phyloP scores from a whole-genome alignment of 1,140 invertebrate species.

The Brachionus plicatilis region DNA sequence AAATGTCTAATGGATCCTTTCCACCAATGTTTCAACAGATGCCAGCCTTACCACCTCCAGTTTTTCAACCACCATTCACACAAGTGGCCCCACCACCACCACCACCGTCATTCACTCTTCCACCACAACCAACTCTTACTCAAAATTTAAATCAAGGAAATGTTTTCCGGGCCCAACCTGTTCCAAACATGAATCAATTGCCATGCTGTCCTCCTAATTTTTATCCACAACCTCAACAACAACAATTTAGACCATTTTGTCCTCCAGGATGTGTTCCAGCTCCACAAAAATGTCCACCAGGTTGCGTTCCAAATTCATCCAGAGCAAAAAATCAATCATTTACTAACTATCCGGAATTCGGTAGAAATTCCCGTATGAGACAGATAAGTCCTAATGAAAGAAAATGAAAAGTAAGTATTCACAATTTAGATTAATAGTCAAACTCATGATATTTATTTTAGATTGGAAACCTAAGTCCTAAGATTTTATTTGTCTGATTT shows the following conservation, averaged over 20 bases:
- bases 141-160: neutral
- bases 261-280: constrained; percentile 32
- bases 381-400: constrained; percentile 34
- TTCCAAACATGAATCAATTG: neutral
- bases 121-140: neutral
- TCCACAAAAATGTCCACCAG: constrained; percentile 35
- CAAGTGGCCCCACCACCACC: constrained; percentile 25
- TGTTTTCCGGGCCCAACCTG: neutral
- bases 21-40: constrained; percentile 16
- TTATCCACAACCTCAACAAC: neutral
- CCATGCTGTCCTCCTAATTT: constrained; percentile 37
- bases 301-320: constrained; percentile 17
- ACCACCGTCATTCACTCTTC: neutral
- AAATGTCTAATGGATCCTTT: neutral
- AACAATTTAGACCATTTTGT: neutral
- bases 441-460: neutral
- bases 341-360: neutral
- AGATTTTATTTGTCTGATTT: constrained; percentile 18
- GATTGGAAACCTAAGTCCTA: constrained; percentile 2
- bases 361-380: constrained; percentile 11
- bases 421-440: neutral
- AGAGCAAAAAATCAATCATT: constrained; percentile 33
- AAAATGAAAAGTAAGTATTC: neutral
- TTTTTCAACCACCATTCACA: constrained; percentile 7
- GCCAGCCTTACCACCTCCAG: neutral